Conservation (phyloP, 2,797 vertebrate species). For the Myripristis jacobus region DNA sequence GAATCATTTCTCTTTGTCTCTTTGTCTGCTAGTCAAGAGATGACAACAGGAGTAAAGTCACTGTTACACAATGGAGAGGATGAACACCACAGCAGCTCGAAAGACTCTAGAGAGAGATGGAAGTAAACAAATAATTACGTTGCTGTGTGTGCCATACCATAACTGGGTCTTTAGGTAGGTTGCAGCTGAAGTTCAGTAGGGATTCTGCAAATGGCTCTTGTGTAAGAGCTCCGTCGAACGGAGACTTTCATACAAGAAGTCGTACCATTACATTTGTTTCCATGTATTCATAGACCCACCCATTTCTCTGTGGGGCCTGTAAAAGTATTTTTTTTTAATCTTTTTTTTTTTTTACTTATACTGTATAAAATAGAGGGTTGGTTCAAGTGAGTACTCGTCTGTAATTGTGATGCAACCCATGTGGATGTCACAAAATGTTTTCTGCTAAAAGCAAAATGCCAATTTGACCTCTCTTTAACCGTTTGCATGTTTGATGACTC, state of each 20-base stretch:
- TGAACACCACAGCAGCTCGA: conserved; percentile 52
- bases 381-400: background rate
- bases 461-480: conserved; percentile 34
- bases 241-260: conserved; percentile 59
- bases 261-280: conserved; percentile 44
- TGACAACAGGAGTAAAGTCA: conserved; percentile 55
- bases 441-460: background rate
- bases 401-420: background rate
- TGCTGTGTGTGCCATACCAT: conserved; percentile 42
- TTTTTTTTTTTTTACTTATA: conserved; percentile 21
- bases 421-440: conserved; percentile 11
- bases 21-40: conserved; percentile 41
- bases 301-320: background rate
- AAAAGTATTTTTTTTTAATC: conserved; percentile 1
- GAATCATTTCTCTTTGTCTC: conserved; percentile 40
- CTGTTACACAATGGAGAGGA: conserved; percentile 50
- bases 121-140: conserved; percentile 68
- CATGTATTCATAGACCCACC: background rate
- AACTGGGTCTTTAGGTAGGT: conserved; percentile 49
- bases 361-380: background rate
- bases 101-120: conserved; percentile 48
- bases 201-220: conserved; percentile 48
- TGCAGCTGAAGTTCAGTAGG: conserved; percentile 55
- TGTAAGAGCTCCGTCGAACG: conserved; percentile 28
- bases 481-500: background rate